Conservation (phyloP, 2,888 invertebrate genomes). For the Lasioglossum vierecki region DNA sequence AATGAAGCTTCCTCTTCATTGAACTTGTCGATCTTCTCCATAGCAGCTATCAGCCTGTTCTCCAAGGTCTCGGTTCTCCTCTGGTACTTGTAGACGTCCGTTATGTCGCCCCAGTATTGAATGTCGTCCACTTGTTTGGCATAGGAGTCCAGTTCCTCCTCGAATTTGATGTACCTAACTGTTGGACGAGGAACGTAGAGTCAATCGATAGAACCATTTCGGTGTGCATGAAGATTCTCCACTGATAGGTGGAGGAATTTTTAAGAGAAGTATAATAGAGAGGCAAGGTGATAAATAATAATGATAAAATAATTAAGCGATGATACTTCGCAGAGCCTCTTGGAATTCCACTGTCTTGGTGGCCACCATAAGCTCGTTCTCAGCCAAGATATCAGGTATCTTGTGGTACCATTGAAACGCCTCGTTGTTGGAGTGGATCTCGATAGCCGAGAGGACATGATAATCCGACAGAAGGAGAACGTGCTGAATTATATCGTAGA, state of each 20-base stretch:
- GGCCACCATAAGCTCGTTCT: conserved; percentile 57
- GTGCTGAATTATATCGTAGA: conserved; percentile 88
- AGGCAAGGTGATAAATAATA: not conserved
- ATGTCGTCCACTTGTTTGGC: conserved; percentile 93
- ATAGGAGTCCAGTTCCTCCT: conserved; percentile 92
- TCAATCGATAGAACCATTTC: not conserved
- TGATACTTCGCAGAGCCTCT: conserved; percentile 88
- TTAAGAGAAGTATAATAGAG: too few species aligned
- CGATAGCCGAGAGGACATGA: conserved; percentile 90
- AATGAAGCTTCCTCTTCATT: conserved; percentile 96
- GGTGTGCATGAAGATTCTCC: too few species aligned
- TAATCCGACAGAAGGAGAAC: conserved; percentile 94
- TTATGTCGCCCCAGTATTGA: conserved; percentile 93
- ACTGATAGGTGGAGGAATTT: too few species aligned
- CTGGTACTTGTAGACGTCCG: conserved; percentile 92
- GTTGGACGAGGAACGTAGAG: not conserved
- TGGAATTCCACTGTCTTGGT: conserved; percentile 85
- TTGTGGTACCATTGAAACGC: conserved; percentile 94
- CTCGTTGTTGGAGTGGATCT: conserved; percentile 93
- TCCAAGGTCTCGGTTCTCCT: conserved; percentile 91
- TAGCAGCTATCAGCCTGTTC: conserved; percentile 89
- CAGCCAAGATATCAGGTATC: conserved; percentile 91
- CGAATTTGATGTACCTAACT: conserved; percentile 91
- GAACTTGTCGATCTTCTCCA: conserved; percentile 93
- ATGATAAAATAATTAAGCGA: not conserved